Base-by-base conservation (phyloP, 2,797 vertebrate species). In the Pangasius larnaudii region DNA sequence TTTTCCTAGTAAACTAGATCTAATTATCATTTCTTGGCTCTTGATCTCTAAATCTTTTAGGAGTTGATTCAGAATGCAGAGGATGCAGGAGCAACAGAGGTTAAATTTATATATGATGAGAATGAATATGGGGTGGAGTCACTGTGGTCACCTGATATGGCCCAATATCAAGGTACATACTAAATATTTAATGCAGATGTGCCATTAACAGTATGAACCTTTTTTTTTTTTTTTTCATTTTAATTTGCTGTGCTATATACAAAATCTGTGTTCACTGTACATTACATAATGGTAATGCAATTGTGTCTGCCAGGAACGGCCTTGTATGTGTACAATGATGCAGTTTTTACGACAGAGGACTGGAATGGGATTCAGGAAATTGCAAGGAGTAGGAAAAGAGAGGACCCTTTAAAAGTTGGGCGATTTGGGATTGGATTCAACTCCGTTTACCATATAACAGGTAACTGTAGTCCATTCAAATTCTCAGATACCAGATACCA, bases 291-390 rank as follows among this genome's bases (percentile, higher is more conserved):
- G 53, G n/a, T 56, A 46, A 46, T 63, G 36, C 1, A 2, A 39
- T 84, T 53, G 6, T 83, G 14, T 72, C 36, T 85, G 72, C 16
- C 94, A 99, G 99, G 95, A 61, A 91, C 98, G 1, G 98, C 98
- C 0, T 93, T 99, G 92, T 99, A 99, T 69, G 98, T 98, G 1
- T 98, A 98, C 93, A 99, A 99, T 86, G 97, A 99, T 89, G 98
- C 99, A 0, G 88, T 98, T 91, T 99, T 99, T 93, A 99, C 98
- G 0, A 92, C 91, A 0, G 98, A 99, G 87, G 99, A 99, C 93
- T 99, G 99, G 99, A 97, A 98, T 10, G 99, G 99, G 33, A 99
- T 99, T 94, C 99, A 99, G 90, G 98, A 99, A 94, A 99, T 99
- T 90, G 99, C 99, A 22, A 96, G 99, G 88, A 99, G 99, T 93